These are phyloP conservation scores for Coracopsis vasa DNA, from an alignment of 2,113 vertebrate species.

Conservation along the genomic window DNA sequence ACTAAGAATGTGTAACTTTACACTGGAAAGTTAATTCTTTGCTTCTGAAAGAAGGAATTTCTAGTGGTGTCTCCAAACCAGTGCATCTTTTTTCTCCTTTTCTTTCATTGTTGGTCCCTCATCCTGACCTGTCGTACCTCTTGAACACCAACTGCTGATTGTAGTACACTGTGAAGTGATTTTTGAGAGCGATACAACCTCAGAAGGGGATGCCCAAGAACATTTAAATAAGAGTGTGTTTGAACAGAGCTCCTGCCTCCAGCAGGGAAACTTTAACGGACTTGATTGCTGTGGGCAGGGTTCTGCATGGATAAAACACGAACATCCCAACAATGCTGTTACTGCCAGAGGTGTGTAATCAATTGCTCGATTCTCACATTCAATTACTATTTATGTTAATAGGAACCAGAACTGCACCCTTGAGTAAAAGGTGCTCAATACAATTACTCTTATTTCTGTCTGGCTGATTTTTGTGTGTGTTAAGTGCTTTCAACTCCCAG, in stretches of 20 bases:
- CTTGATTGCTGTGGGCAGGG: background rate
- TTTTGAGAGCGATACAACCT: background rate
- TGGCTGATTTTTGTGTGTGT: conserved; percentile 3
- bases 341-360: background rate
- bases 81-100: background rate
- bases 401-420: background rate
- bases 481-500: background rate
- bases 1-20: background rate
- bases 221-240: background rate
- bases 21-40: background rate
- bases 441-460: conserved; percentile 27
- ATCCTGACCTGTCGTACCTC: background rate
- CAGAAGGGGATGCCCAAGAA: background rate
- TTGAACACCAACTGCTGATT: background rate
- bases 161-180: background rate
- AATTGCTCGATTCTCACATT: background rate
- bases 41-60: background rate
- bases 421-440: conserved; percentile 26
- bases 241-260: background rate
- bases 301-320: background rate
- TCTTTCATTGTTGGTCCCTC: background rate
- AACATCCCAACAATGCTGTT: background rate
- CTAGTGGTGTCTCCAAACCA: background rate
- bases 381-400: conserved; percentile 3
- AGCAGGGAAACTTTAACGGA: background rate